Evolutionary conservation across 1,140 invertebrate species (phyloP).

Genomic region (Pollicipes pollicipes): DNA sequence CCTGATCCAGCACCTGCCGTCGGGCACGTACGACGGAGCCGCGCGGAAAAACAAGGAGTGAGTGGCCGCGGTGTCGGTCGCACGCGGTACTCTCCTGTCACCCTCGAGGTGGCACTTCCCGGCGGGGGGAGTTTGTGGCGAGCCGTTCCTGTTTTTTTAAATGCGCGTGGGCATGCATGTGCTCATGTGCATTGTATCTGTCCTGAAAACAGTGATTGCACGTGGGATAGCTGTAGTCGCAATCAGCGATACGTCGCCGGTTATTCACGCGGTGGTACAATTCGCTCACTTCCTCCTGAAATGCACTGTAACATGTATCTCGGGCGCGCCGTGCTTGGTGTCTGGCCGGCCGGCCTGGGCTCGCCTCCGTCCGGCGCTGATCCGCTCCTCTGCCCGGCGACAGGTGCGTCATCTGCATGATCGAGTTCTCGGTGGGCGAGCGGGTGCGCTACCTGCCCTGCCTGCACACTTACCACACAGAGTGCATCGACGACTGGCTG

Average conservation of each 20-base stretch:
- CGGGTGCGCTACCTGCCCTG: constrained; percentile 72
- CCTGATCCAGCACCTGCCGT: constrained; percentile 72
- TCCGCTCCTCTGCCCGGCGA: too few relatives aligned
- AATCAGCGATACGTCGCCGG: too few relatives aligned
- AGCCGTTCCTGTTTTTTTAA: constrained; percentile 8
- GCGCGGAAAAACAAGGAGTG: constrained; percentile 45
- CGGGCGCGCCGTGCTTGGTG: too few relatives aligned
- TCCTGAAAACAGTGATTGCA: too few relatives aligned
- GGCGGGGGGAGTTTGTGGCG: constrained; percentile 14
- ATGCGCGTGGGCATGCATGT: not conserved
- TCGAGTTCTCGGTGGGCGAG: constrained; percentile 65
- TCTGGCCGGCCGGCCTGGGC: too few relatives aligned
- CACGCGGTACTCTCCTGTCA: not conserved
- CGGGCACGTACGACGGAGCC: constrained; percentile 50
- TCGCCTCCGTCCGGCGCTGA: too few relatives aligned
- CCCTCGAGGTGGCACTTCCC: constrained; percentile 8
- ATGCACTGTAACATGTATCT: too few relatives aligned
- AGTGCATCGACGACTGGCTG: constrained; percentile 81
- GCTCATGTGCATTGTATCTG: constrained; percentile 5
- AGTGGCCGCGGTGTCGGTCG: too few relatives aligned
- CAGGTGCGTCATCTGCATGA: constrained; percentile 88
- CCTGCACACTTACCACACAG: constrained; percentile 82
- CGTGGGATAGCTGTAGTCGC: too few relatives aligned
- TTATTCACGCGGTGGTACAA: too few relatives aligned
- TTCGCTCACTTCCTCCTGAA: too few relatives aligned